These are phyloP conservation scores for Drosophila jambulina DNA, from an alignment of 1,140 invertebrate genomes.

Conservation along the genomic window DNA sequence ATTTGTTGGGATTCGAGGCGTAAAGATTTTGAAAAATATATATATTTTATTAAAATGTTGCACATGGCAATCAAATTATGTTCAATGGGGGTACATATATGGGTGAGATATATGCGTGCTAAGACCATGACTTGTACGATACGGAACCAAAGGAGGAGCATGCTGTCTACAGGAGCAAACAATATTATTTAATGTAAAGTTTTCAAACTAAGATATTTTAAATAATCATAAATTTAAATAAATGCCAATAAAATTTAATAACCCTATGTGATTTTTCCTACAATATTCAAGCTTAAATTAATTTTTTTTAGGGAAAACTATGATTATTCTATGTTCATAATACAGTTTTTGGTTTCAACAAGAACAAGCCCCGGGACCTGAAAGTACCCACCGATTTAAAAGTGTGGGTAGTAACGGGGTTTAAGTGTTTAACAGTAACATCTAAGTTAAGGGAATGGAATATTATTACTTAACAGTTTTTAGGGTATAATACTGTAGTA, in stretches of 20 bases:
- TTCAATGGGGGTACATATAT: slow-evolving; percentile 29
- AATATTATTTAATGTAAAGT: background rate
- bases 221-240: no score
- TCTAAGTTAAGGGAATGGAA: background rate
- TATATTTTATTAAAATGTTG: slow-evolving; percentile 62
- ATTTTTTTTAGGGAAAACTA: background rate
- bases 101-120: slow-evolving; percentile 31
- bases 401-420: background rate
- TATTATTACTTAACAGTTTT: background rate
- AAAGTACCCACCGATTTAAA: background rate
- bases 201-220: background rate
- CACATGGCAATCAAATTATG: slow-evolving; percentile 11
- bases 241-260: background rate
- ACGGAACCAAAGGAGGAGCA: slow-evolving; percentile 21
- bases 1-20: slow-evolving; percentile 67
- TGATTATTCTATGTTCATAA: background rate
- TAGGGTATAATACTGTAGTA: background rate
- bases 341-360: background rate
- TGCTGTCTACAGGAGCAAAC: slow-evolving; percentile 20
- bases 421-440: background rate
- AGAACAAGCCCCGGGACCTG: background rate
- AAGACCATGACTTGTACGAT: slow-evolving; percentile 19
- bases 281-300: background rate
- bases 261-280: background rate
- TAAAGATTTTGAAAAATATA: slow-evolving; percentile 64